Evolutionary conservation across 1,140 invertebrate species (phyloP), one percentile per base, ranked within the genome.

Genomic region (Intoshia linei): DNA sequence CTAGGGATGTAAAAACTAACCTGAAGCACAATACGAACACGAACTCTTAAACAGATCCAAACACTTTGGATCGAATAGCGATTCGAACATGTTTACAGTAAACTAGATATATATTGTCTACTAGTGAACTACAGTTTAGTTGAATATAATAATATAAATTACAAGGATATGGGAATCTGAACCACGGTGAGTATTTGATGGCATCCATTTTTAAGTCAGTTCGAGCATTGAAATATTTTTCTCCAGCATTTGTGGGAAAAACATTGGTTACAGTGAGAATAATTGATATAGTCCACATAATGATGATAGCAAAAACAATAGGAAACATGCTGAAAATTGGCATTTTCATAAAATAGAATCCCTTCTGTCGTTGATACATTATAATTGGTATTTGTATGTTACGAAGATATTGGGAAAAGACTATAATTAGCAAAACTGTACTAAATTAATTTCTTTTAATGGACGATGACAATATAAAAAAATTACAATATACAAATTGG

Each of bases 121-220:
- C n/a, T n/a, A n/a, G n/a, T n/a, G n/a, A n/a, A n/a, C n/a, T n/a
- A n/a, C n/a, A n/a, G 14, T 13, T 13, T 11, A 13, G 31, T 13
- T 6, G 31, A 18, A 32, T 15, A 32, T 32, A 7, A 32, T 32
- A 7, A 32, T 15, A 13, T 17, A 15, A 32, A 19, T n/a, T 19
- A 70, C 68, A 68, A 43, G 74, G 75, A 61, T 78, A 78, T 10
- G 74, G 74, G 21, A 79, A 50, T 22, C 73, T 62, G 49, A 79
- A 73, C 74, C 74, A 78, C 1, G 68, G 65, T 1, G 73, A 68
- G 44, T 70, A 64, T 15, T 58, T 54, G 13, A 78, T 54, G 34
- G 74, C 72, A 39, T 66, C 63, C 0, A 71, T 44, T 45, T 73
- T 72, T 4, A 67, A 64, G 47, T 81, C 75, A 0, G 73, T 73